These are phyloP conservation scores for Heliconius himera DNA, from an alignment of 1,140 invertebrate genomes.

Conservation along the genomic window DNA sequence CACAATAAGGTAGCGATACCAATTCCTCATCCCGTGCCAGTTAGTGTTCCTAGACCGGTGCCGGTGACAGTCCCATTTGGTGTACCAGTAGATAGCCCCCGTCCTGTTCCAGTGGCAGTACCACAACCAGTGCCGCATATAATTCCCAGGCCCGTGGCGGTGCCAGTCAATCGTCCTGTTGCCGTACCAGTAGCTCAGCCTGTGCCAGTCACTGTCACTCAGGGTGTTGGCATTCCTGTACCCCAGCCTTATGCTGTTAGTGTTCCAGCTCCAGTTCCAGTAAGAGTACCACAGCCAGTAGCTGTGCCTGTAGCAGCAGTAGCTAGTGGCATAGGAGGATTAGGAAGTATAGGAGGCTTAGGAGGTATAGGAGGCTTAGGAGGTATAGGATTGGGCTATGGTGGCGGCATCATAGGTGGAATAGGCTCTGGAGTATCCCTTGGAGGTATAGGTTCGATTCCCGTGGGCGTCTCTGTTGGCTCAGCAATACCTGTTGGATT, in stretches of 20 bases:
- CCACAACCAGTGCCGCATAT: slow-evolving; percentile 68
- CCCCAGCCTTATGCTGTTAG: slow-evolving; percentile 65
- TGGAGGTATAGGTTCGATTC: slow-evolving; percentile 26
- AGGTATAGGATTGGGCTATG: slow-evolving; percentile 20
- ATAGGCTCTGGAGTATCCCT: slow-evolving; percentile 24
- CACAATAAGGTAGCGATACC: slow-evolving; percentile 62
- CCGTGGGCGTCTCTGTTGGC: slow-evolving; percentile 17
- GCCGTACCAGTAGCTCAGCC: slow-evolving; percentile 67
- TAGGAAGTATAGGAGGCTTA: slow-evolving; percentile 17
- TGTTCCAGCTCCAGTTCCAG: slow-evolving; percentile 66
- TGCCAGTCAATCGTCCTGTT: slow-evolving; percentile 67
- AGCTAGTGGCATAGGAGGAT: slow-evolving; percentile 21
- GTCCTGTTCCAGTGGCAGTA: slow-evolving; percentile 64
- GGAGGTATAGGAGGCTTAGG: slow-evolving; percentile 21
- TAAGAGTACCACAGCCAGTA: slow-evolving; percentile 60
- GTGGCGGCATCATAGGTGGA: slow-evolving; percentile 28
- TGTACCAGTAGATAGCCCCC: slow-evolving; percentile 63
- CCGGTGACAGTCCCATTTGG: slow-evolving; percentile 64
- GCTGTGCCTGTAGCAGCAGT: slow-evolving; percentile 49
- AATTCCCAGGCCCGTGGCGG: slow-evolving; percentile 60
- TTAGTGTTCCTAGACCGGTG: slow-evolving; percentile 60
- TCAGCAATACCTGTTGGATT: slow-evolving; percentile 17
- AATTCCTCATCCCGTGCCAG: slow-evolving; percentile 64
- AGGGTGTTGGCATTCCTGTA: slow-evolving; percentile 71
- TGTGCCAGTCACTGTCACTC: slow-evolving; percentile 67